Conservation (phyloP, 2,888 invertebrate species). For the Papilio gigon region DNA sequence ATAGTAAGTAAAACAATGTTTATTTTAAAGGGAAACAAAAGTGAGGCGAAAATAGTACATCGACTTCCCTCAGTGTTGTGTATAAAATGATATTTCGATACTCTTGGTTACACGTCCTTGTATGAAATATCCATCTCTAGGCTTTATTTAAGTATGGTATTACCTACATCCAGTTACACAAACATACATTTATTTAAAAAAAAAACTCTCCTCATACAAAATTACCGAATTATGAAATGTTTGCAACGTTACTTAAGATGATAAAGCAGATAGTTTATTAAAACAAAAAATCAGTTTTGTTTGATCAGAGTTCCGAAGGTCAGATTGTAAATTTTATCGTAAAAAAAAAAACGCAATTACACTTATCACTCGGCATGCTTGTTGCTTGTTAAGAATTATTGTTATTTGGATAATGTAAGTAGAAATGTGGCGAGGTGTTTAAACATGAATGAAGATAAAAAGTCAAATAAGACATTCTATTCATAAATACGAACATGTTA, state of each 20-base stretch:
- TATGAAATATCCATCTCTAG: no score
- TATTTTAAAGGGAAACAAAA: no score
- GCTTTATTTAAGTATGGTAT: no score
- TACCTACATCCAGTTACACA: no score
- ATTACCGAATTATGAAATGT: not conserved
- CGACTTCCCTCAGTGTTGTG: no score
- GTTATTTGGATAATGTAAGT: not conserved
- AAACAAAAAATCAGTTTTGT: constrained; percentile 11
- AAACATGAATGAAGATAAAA: not conserved
- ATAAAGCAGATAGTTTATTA: not conserved
- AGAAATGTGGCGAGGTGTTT: not conserved
- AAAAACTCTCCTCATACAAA: not conserved
- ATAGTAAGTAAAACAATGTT: no score
- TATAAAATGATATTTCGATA: no score
- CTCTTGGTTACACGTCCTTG: no score
- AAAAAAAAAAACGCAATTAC: constrained; percentile 6
- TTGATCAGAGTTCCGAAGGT: constrained; percentile 4
- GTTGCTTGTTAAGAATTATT: constrained; percentile 5
- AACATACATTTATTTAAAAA: no score
- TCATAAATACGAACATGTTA: no score
- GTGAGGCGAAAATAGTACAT: no score
- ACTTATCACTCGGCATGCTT: constrained; percentile 1
- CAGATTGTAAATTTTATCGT: constrained; percentile 6
- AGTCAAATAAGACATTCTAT: not conserved
- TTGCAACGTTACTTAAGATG: not conserved